phyloP scores from a whole-genome alignment of 2,888 invertebrate species.

The Quadroppia sp. region DNA sequence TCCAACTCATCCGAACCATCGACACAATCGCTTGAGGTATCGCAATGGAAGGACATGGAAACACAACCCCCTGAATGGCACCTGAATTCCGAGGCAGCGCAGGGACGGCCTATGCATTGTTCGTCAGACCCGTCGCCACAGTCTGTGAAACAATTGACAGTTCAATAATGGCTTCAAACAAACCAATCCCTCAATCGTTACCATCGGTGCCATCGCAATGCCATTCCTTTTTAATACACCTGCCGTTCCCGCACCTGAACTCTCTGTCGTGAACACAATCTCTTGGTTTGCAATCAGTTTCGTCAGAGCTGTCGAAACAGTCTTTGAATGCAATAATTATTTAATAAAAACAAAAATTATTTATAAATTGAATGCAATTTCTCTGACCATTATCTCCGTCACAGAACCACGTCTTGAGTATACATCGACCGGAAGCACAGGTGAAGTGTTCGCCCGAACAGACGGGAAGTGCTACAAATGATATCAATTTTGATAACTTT shows the following conservation, averaged over 20 bases:
- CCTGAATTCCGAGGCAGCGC: constrained; percentile 49
- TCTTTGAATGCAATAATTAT: background rate
- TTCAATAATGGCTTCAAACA: too few relatives aligned
- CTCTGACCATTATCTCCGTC: constrained; percentile 44
- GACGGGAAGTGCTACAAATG: constrained; percentile 20
- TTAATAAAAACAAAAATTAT: background rate
- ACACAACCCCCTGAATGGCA: constrained; percentile 50
- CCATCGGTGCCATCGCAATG: constrained; percentile 49
- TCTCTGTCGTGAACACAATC: constrained; percentile 48
- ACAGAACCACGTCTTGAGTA: constrained; percentile 45
- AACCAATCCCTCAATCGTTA: too few relatives aligned
- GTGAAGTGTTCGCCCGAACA: constrained; percentile 45
- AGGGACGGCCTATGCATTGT: constrained; percentile 48
- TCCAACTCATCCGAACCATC: constrained; percentile 72
- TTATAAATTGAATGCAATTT: background rate
- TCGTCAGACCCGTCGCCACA: constrained; percentile 50
- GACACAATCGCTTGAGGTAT: constrained; percentile 73
- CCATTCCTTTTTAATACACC: constrained; percentile 49
- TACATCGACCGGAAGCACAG: constrained; percentile 45
- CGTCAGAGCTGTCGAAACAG: constrained; percentile 45
- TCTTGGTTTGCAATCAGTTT: constrained; percentile 43
- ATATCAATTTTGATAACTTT: background rate
- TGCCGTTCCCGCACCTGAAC: constrained; percentile 49
- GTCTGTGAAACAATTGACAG: constrained; percentile 48
- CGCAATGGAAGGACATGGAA: constrained; percentile 70